These are phyloP conservation scores for Piscicola geometra DNA, from an alignment of 2,888 invertebrate species.

Conservation along the genomic window DNA sequence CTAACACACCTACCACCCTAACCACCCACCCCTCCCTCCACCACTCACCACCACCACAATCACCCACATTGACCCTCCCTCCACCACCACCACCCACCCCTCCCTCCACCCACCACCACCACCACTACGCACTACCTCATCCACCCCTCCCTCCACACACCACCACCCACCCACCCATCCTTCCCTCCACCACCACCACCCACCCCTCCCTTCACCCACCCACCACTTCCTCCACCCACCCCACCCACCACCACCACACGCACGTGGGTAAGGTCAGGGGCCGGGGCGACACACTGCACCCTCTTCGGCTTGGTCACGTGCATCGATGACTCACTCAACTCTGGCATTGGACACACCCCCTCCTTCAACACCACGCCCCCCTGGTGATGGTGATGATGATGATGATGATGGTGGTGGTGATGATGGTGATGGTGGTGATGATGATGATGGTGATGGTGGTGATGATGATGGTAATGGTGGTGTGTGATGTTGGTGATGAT, in stretches of 20 bases:
- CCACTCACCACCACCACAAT: too few relatives aligned
- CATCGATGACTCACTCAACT: constrained; percentile 8
- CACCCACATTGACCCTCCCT: too few relatives aligned
- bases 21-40: too few relatives aligned
- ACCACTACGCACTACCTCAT: too few relatives aligned
- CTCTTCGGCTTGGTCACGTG: constrained; percentile 56
- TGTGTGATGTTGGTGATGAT: too few relatives aligned
- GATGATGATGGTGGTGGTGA: neutral
- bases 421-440: neutral
- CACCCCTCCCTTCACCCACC: neutral
- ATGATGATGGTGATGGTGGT: constrained; percentile 41
- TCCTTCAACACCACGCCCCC: constrained; percentile 67
- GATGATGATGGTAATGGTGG: too few relatives aligned
- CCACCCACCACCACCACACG: constrained; percentile 9
- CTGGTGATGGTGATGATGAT: neutral
- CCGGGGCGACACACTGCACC: constrained; percentile 78
- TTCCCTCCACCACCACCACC: too few relatives aligned
- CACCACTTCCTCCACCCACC: neutral
- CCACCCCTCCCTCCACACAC: too few relatives aligned
- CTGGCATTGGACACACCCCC: constrained; percentile 82
- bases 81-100: too few relatives aligned
- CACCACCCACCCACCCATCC: too few relatives aligned
- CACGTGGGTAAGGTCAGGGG: constrained; percentile 60
- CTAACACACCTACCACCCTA: too few relatives aligned
- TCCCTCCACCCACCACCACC: too few relatives aligned